Evolutionary conservation across 92 coral and sea anemone species (phyloP).

Genomic region (Umimayanthus kanabou): DNA sequence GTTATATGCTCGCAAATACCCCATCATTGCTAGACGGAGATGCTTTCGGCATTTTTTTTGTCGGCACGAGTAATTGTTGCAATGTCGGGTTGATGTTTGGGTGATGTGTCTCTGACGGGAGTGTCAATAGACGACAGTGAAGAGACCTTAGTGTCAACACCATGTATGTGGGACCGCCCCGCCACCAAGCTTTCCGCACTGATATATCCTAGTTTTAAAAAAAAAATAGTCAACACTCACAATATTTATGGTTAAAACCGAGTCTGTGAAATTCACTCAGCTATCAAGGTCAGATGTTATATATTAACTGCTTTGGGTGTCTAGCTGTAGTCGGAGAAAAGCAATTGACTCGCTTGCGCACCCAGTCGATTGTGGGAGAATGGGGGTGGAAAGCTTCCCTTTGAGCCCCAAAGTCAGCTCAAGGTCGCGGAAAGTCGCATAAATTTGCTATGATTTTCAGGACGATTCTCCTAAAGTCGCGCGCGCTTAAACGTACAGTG

Average conservation of each 20-base stretch:
- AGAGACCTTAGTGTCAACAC: slow-evolving; percentile 18
- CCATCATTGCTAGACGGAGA: neutral
- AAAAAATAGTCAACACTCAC: neutral
- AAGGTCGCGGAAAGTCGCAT: too few species aligned
- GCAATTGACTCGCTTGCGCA: too few species aligned
- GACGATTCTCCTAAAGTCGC: too few species aligned
- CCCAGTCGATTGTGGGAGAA: too few species aligned
- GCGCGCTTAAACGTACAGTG: too few species aligned
- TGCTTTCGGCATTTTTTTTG: slow-evolving; percentile 27
- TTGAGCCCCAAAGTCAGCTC: too few species aligned
- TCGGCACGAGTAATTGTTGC: slow-evolving; percentile 25
- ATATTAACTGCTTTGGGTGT: neutral
- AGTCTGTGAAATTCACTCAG: neutral
- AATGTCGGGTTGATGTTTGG: slow-evolving; percentile 1
- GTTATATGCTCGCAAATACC: neutral
- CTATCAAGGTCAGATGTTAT: neutral
- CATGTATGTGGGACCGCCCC: neutral
- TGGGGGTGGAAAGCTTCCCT: too few species aligned
- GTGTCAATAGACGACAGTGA: slow-evolving; percentile 21
- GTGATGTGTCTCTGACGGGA: slow-evolving; percentile 17
- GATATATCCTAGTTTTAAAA: neutral
- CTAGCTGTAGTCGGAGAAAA: neutral
- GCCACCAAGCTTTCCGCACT: neutral
- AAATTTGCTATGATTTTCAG: too few species aligned
- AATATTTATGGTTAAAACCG: neutral